Evolutionary conservation across 2,888 invertebrate species (phyloP).

Genomic region (Drosophila buzzatii): DNA sequence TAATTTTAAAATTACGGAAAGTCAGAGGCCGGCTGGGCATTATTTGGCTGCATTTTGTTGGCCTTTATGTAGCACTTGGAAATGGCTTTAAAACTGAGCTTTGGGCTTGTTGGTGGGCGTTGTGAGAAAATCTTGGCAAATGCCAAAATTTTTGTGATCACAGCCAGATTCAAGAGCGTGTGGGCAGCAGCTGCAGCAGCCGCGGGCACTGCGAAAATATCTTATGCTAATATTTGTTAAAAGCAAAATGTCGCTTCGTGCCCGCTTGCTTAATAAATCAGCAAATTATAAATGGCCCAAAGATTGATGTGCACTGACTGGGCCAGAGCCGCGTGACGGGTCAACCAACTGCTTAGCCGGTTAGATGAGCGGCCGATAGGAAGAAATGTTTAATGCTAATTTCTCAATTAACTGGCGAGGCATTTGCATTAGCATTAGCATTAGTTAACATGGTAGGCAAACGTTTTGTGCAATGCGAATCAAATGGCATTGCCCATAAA

Average conservation of each 20-base stretch:
- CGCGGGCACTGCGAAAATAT: slow-evolving; percentile 51
- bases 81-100: slow-evolving; percentile 57
- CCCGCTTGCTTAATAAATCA: slow-evolving; percentile 71
- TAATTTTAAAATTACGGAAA: slow-evolving; percentile 80
- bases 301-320: slow-evolving; percentile 70
- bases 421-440: slow-evolving; percentile 75
- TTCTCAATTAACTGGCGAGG: slow-evolving; percentile 67
- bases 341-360: slow-evolving; percentile 26
- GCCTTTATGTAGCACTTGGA: slow-evolving; percentile 75
- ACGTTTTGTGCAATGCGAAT: slow-evolving; percentile 67
- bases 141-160: slow-evolving; percentile 59
- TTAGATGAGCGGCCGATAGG: slow-evolving; percentile 6
- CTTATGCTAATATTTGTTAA: slow-evolving; percentile 76
- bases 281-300: slow-evolving; percentile 68
- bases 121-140: slow-evolving; percentile 77
- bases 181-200: slow-evolving; percentile 71
- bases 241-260: slow-evolving; percentile 77
- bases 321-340: slow-evolving; percentile 41
- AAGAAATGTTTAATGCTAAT: slow-evolving; percentile 66
- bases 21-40: slow-evolving; percentile 79
- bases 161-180: slow-evolving; percentile 46
- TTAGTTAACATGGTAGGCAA: slow-evolving; percentile 56
- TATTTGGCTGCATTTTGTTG: slow-evolving; percentile 70
- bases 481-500: slow-evolving; percentile 60
- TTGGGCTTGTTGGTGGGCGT: slow-evolving; percentile 64